Conservation (phyloP, 2,797 vertebrate species). For the Fistularia commersonii region DNA sequence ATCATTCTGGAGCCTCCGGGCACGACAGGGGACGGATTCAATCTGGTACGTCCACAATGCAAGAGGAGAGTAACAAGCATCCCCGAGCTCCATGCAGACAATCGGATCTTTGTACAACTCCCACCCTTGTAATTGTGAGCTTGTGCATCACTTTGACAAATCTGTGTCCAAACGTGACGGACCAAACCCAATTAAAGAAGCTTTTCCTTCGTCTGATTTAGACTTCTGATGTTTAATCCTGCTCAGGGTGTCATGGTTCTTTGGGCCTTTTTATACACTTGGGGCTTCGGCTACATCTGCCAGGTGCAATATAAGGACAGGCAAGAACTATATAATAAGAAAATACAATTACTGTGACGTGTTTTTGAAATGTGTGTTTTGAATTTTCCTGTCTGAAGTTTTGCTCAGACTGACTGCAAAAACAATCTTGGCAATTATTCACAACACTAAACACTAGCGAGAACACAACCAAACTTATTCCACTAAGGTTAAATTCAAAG, state of each 20-base stretch:
- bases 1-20: conserved; percentile 33
- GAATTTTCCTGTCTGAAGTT: no score
- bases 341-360: no score
- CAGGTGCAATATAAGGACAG: no score
- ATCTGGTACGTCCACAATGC: conserved; percentile 23
- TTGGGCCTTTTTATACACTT: neutral
- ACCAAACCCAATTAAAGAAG: neutral
- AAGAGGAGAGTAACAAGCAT: conserved; percentile 7
- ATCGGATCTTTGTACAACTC: neutral
- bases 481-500: no score
- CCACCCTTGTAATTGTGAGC: conserved; percentile 10
- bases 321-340: no score
- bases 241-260: neutral
- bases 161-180: neutral
- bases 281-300: no score
- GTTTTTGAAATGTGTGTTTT: no score
- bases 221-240: neutral
- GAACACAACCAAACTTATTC: no score
- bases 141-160: conserved; percentile 8
- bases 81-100: no score
- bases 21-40: conserved; percentile 27
- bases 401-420: no score
- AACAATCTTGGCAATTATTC: no score
- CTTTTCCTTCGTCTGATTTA: neutral
- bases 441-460: no score